Conservation (phyloP, 2,113 vertebrate species). For the Trematomus loennbergii region DNA sequence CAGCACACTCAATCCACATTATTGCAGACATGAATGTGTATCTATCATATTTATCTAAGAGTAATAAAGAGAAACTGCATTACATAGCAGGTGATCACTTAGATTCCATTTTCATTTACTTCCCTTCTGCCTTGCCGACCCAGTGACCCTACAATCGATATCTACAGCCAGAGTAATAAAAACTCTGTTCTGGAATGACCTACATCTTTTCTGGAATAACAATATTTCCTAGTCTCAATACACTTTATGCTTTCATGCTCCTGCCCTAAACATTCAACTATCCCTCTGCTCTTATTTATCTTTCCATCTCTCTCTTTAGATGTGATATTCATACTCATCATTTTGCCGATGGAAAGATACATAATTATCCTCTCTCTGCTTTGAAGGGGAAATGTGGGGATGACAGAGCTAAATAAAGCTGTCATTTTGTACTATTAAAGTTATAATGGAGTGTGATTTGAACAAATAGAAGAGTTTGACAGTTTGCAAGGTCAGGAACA, state of each 20-base stretch:
- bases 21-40: conserved; percentile 67
- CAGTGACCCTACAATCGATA: conserved; percentile 76
- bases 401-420: conserved; percentile 63
- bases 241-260: background rate
- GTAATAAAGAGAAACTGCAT: conserved; percentile 81
- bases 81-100: conserved; percentile 80
- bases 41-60: conserved; percentile 80
- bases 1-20: conserved; percentile 59
- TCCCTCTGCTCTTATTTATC: conserved; percentile 37
- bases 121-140: conserved; percentile 50
- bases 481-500: conserved; percentile 70
- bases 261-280: background rate
- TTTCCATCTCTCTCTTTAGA: conserved; percentile 32
- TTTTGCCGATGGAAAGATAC: conserved; percentile 54
- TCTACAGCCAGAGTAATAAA: conserved; percentile 70
- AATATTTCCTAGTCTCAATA: conserved; percentile 38
- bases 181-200: conserved; percentile 59
- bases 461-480: conserved; percentile 63
- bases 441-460: conserved; percentile 67
- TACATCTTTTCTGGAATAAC: conserved; percentile 55
- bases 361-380: conserved; percentile 52
- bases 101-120: conserved; percentile 78
- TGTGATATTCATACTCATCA: conserved; percentile 22
- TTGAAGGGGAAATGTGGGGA: conserved; percentile 41
- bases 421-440: conserved; percentile 68